A percentile compares a stretch with the other conserved stretches of the same genome.
Conservation (phyloP, 2,888 invertebrate species). For the Trileptium ribeirensis region DNA sequence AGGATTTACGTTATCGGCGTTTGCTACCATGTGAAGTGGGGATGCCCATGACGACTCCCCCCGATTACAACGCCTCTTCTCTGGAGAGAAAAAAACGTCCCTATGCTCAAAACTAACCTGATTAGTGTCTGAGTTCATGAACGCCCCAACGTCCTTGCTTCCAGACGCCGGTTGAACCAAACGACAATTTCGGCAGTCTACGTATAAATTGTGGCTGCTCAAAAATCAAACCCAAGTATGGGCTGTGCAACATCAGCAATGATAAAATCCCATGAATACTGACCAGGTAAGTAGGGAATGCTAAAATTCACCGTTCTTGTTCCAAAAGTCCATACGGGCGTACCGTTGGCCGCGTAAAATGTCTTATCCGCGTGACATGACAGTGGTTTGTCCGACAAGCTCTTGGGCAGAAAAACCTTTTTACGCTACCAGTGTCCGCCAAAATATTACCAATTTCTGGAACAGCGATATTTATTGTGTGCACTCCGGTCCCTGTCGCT, state of each 20-base stretch:
- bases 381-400: no score
- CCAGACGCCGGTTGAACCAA: no score
- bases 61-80: no score
- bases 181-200: neutral
- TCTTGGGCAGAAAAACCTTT: neutral
- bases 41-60: slow-evolving; percentile 10
- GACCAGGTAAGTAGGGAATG: neutral
- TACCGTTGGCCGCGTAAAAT: neutral
- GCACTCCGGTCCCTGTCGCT: neutral
- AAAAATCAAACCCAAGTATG: neutral
- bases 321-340: neutral
- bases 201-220: neutral
- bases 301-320: neutral
- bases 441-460: neutral
- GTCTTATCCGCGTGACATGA: no score
- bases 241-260: neutral
- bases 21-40: neutral
- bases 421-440: neutral
- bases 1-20: neutral
- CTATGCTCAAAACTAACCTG: no score
- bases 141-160: no score
- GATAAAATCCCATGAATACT: neutral
- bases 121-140: no score
- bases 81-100: no score
- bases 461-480: neutral